phyloP scores from a whole-genome alignment of 2,797 vertebrate species.

The Glyptemys insculpta region DNA sequence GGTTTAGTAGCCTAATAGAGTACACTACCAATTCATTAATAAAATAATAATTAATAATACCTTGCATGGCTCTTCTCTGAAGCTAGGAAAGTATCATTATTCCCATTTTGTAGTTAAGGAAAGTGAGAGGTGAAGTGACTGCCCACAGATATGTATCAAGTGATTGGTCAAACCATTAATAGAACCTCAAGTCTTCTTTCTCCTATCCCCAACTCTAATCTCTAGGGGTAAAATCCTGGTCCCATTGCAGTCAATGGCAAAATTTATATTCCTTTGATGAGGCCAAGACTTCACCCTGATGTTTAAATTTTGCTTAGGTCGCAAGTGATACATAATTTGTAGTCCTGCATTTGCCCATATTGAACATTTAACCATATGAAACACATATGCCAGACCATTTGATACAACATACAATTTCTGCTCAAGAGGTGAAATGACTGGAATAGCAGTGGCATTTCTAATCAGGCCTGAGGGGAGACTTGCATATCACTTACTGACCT shows the following conservation, averaged over 20 bases:
- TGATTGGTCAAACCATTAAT: neutral
- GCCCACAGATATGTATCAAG: neutral
- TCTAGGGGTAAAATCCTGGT: neutral
- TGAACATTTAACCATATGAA: neutral
- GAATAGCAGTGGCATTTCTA: neutral
- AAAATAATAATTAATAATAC: neutral
- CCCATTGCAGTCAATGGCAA: neutral
- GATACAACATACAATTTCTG: neutral
- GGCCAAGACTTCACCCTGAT: neutral
- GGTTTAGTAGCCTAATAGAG: neutral
- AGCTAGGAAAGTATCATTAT: rapidly evolving
- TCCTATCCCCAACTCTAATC: neutral
- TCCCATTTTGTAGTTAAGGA: neutral
- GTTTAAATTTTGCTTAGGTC: neutral
- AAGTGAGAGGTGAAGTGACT: neutral
- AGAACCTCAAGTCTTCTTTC: neutral
- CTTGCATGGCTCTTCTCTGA: neutral
- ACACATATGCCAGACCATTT: neutral
- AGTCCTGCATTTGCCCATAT: neutral
- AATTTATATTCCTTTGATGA: neutral
- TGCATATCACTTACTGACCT: neutral
- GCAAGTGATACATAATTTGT: neutral
- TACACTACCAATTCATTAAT: neutral
- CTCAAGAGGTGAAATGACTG: neutral
- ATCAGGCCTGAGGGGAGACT: neutral